phyloP scores from a whole-genome alignment of 2,113 vertebrate genomes.

The Mungos mungo region DNA sequence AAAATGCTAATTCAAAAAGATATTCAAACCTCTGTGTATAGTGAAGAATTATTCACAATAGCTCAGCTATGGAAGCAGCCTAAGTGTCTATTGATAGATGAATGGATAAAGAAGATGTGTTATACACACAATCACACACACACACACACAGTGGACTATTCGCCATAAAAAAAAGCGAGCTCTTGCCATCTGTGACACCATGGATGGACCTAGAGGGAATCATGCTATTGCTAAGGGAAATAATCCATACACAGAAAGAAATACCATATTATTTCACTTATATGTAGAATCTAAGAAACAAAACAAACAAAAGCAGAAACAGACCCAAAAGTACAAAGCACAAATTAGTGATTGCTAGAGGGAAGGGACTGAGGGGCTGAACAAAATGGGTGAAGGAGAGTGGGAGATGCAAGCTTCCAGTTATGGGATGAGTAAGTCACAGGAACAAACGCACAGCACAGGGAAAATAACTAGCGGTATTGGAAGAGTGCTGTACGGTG shows the following conservation, averaged over 20 bases:
- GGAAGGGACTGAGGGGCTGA: accelerated
- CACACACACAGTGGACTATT: neutral
- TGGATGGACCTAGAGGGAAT: neutral
- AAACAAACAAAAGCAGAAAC: neutral
- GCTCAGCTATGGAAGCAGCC: neutral
- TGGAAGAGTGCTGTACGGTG: neutral
- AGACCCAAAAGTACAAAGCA: neutral
- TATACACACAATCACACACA: neutral
- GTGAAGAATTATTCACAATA: neutral
- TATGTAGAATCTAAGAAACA: neutral
- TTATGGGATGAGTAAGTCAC: neutral
- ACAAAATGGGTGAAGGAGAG: neutral
- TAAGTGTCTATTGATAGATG: neutral
- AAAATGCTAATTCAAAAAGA: neutral
- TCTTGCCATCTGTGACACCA: neutral
- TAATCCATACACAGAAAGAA: neutral
- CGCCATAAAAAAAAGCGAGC: neutral
- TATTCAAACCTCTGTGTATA: neutral
- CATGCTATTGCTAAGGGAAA: neutral
- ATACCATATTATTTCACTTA: neutral
- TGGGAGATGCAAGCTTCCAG: neutral
- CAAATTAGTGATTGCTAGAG: neutral
- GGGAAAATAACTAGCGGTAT: neutral
- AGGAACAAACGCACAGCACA: neutral
- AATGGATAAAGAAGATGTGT: neutral